These are phyloP conservation scores for Strix occidentalis DNA, from an alignment of 2,797 vertebrate genomes.

Conservation along the genomic window DNA sequence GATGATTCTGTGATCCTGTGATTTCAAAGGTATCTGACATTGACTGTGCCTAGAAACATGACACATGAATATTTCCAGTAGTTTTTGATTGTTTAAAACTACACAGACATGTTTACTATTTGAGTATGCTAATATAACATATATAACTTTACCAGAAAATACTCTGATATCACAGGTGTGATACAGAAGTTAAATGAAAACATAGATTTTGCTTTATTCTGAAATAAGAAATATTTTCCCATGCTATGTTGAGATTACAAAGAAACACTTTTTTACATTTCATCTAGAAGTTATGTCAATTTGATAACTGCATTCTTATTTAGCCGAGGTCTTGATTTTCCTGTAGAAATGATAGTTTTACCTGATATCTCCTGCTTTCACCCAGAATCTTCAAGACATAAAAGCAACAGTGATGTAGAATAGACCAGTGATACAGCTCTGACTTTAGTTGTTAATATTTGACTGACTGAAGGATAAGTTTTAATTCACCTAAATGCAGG, in stretches of 20 bases:
- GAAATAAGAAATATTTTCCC: neutral
- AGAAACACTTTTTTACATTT: neutral
- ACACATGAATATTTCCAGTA: neutral
- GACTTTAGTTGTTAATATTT: neutral
- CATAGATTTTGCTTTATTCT: neutral
- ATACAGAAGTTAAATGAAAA: neutral
- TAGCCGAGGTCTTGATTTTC: neutral
- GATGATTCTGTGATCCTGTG: no score
- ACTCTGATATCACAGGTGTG: neutral
- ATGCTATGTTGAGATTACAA: neutral
- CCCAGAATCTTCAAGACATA: neutral
- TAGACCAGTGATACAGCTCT: neutral
- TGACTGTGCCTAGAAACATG: neutral
- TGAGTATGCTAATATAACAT: neutral
- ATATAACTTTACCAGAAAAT: neutral
- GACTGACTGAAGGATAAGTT: neutral
- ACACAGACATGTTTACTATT: neutral
- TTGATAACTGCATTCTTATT: neutral
- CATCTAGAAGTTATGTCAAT: neutral
- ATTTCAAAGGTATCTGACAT: neutral
- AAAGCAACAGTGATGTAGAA: neutral
- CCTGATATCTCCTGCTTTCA: neutral
- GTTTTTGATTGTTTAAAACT: neutral
- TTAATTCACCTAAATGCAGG: neutral
- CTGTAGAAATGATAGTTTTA: neutral